Percentiles rank a stretch among this genome's conserved stretches.
These are phyloP conservation scores for Alsophila aescularia DNA, from an alignment of 2,888 invertebrate genomes.

Conservation along the genomic window DNA sequence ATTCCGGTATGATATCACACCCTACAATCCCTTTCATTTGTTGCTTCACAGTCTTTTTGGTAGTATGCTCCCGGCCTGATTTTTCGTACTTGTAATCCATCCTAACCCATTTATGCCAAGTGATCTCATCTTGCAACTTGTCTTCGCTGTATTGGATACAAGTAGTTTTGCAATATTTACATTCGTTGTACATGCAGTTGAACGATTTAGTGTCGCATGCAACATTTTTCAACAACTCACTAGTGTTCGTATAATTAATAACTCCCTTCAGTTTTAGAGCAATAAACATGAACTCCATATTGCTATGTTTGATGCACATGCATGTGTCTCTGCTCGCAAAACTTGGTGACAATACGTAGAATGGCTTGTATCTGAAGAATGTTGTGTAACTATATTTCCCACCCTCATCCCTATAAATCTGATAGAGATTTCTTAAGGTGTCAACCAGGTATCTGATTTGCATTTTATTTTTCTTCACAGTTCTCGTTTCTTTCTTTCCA, in stretches of 20 bases:
- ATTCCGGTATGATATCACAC: background rate
- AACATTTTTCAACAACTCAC: background rate
- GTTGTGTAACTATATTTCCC: background rate
- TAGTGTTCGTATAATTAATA: background rate
- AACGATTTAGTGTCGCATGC: background rate
- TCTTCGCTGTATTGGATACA: background rate
- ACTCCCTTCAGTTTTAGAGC: background rate
- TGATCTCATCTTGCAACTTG: background rate
- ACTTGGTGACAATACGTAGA: background rate
- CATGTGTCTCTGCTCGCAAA: background rate
- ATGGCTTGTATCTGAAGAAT: background rate
- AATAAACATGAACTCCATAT: background rate
- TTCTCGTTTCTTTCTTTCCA: background rate
- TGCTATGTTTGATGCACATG: background rate
- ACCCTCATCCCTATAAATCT: background rate
- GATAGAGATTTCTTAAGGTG: background rate
- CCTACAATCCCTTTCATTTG: slow-evolving; percentile 7
- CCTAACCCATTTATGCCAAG: slow-evolving; percentile 1
- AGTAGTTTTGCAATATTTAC: background rate
- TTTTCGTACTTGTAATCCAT: slow-evolving; percentile 4
- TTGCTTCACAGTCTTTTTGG: slow-evolving; percentile 11
- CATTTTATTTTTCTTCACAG: background rate
- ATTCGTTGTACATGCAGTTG: background rate
- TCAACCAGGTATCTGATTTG: background rate
- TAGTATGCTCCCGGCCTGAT: slow-evolving; percentile 1